Evolutionary conservation across 2,797 vertebrate genomes (phyloP).

Genomic region (Argentina silus): DNA sequence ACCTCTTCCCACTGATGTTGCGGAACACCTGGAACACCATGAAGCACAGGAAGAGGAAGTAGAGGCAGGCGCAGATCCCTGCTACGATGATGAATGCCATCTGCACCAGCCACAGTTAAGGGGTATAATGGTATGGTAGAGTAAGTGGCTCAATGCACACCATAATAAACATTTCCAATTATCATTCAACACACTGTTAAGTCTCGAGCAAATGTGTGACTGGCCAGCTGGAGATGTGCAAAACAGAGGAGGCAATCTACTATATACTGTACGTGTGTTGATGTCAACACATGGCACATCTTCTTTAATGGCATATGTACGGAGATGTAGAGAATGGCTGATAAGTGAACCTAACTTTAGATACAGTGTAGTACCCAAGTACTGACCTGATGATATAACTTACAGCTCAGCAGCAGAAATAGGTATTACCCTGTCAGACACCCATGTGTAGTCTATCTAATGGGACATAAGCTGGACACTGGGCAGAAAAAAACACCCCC

Average conservation of each 20-base stretch:
- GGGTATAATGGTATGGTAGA: conserved; percentile 35
- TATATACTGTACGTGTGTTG: too few relatives aligned
- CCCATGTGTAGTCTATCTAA: neutral
- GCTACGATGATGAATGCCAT: conserved; percentile 99
- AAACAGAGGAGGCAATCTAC: too few relatives aligned
- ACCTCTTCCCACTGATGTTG: conserved; percentile 94
- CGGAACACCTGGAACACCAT: conserved; percentile 99
- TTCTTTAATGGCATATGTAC: too few relatives aligned
- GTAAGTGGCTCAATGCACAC: neutral
- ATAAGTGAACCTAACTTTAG: neutral
- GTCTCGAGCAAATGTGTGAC: too few relatives aligned
- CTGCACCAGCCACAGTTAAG: conserved; percentile 78
- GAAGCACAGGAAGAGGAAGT: conserved; percentile 97
- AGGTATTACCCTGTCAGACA: neutral
- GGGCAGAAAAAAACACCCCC: neutral
- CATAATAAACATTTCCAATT: neutral
- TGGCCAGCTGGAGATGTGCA: too few relatives aligned
- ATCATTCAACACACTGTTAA: neutral
- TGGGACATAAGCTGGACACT: neutral
- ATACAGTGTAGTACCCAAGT: neutral
- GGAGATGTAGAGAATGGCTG: too few relatives aligned
- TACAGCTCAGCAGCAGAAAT: neutral
- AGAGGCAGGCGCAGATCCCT: conserved; percentile 95
- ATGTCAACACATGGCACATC: neutral
- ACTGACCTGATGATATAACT: neutral